phyloP scores from a whole-genome alignment of 2,888 invertebrate species.

The Athalia circularis region DNA sequence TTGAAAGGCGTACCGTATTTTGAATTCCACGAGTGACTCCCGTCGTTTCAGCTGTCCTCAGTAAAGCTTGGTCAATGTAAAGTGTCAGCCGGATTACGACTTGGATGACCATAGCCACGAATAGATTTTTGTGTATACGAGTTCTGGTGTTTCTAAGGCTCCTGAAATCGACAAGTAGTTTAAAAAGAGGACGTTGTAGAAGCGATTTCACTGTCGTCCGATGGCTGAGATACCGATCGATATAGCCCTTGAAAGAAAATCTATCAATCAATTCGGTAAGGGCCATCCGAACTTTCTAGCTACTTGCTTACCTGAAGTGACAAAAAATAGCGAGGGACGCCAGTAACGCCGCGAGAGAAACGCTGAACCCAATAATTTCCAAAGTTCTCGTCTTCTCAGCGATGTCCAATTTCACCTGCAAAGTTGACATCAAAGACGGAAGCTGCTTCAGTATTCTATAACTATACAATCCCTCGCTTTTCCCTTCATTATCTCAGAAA shows the following conservation, averaged over 20 bases:
- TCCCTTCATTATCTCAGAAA: no score
- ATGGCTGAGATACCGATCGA: neutral
- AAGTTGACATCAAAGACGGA: conserved; percentile 48
- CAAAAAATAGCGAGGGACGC: conserved; percentile 88
- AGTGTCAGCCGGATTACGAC: conserved; percentile 83
- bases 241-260: neutral
- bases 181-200: neutral
- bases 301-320: conserved; percentile 82
- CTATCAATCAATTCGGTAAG: neutral
- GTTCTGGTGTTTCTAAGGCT: conserved; percentile 88
- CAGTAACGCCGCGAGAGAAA: conserved; percentile 85
- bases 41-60: conserved; percentile 69
- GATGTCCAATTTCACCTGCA: conserved; percentile 80
- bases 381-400: conserved; percentile 83
- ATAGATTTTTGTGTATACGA: conserved; percentile 90
- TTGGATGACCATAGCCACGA: conserved; percentile 87
- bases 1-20: conserved; percentile 77
- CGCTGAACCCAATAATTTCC: conserved; percentile 88
- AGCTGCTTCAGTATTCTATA: conserved; percentile 11
- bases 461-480: no score
- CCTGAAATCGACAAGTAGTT: conserved; percentile 73
- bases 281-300: neutral
- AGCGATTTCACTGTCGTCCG: neutral
- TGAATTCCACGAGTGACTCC: conserved; percentile 77
- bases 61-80: conserved; percentile 84